phyloP scores from a whole-genome alignment of 2,797 vertebrate genomes.

The Spinus pinus region DNA sequence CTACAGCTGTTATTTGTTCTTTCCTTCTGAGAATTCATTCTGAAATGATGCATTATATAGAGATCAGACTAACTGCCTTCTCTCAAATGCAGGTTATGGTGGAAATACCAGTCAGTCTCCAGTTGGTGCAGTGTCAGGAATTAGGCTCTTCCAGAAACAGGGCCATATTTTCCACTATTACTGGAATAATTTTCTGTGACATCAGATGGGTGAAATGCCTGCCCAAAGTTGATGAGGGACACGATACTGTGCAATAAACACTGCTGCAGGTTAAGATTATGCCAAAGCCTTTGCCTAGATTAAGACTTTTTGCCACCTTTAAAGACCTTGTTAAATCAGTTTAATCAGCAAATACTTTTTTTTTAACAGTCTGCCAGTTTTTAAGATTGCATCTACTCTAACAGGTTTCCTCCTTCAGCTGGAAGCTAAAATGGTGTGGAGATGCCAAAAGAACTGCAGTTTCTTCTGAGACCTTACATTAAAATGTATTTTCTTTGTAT shows the following conservation, averaged over 20 bases:
- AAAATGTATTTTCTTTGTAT: background rate
- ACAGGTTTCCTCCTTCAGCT: background rate
- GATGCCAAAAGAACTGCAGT: background rate
- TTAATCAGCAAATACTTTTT: background rate
- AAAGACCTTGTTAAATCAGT: background rate
- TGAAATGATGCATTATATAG: background rate
- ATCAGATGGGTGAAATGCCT: background rate
- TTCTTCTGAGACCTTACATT: background rate
- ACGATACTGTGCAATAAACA: background rate
- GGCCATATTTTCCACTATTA: background rate
- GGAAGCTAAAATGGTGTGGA: background rate
- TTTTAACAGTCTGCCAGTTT: background rate
- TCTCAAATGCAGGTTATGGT: background rate
- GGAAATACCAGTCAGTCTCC: background rate
- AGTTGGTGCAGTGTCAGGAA: background rate
- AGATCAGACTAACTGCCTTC: background rate
- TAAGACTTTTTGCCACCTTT: background rate
- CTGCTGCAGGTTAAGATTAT: background rate
- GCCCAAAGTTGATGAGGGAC: background rate
- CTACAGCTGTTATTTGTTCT: background rate
- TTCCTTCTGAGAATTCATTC: background rate
- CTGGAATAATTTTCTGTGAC: background rate
- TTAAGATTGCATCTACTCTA: background rate
- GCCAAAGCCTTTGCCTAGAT: background rate
- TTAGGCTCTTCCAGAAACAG: background rate